Percentiles rank a stretch among this genome's conserved stretches.
These are phyloP conservation scores for Agrochola lychnidis DNA, from an alignment of 2,888 invertebrate species.

Conservation along the genomic window DNA sequence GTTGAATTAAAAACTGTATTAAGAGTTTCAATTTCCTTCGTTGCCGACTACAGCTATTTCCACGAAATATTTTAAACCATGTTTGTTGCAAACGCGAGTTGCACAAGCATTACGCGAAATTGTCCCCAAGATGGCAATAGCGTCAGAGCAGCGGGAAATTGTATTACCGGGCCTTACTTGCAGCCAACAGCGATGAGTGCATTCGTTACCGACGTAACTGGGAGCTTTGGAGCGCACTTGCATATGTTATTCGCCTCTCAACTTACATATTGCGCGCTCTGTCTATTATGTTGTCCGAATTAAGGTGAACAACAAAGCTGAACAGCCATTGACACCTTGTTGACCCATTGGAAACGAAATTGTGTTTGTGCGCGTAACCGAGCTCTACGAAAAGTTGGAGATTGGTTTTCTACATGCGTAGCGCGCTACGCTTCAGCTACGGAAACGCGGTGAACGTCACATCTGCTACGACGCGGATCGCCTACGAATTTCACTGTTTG, in stretches of 20 bases:
- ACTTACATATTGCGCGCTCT: constrained; percentile 39
- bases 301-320: constrained; percentile 44
- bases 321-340: constrained; percentile 61
- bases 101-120: constrained; percentile 85
- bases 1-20: constrained; percentile 40
- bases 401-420: constrained; percentile 62
- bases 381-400: constrained; percentile 56
- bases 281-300: constrained; percentile 38
- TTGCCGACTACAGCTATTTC: constrained; percentile 64
- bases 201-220: constrained; percentile 83
- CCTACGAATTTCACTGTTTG: constrained; percentile 50
- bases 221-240: constrained; percentile 77
- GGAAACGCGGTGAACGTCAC: constrained; percentile 44
- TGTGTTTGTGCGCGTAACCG: constrained; percentile 52
- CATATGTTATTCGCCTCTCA: constrained; percentile 71
- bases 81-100: constrained; percentile 74
- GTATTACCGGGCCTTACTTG: constrained; percentile 84
- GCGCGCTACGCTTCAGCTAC: constrained; percentile 58
- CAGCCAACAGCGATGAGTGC: constrained; percentile 83
- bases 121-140: constrained; percentile 87
- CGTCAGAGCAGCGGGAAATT: constrained; percentile 83
- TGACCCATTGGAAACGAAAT: constrained; percentile 57
- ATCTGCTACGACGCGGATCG: constrained; percentile 57
- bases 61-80: constrained; percentile 79
- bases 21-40: constrained; percentile 66